Evolutionary conservation across 1,140 invertebrate species (phyloP), one percentile per base, ranked within the genome.

Genomic region (Eriosoma lanigerum): DNA sequence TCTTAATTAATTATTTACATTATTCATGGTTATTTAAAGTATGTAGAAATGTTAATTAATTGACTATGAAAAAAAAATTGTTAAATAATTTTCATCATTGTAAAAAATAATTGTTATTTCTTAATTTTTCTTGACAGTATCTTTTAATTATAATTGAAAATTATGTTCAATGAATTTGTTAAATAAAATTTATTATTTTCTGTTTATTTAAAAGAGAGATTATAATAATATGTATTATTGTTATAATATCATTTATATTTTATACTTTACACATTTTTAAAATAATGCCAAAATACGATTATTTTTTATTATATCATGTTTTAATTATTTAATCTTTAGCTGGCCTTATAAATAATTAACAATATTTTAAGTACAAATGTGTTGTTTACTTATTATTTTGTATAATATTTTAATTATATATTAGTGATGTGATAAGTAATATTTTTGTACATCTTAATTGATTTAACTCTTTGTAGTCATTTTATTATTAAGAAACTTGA

Each of bases 321-420:
- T 58, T 64, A 5, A 46, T 46, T 68, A n/a, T 68, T 46, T 68
- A 24, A 46, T 68, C n/a, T 68, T 26, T 68, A 48, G 66, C 13
- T 0, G 13, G 66, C 44, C 38, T 48, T 15, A 48, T 68, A 48
- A 72, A 29, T 72, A 29, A 70, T 19, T 70, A 48, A 72, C 29
- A 10, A 62, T 72, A 72, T 29, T 50, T 72, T 72, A 72, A 72
- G 48, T 68, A 68, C 66, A 68, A 68, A 68, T 68, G 26, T 68
- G 21, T 68, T 46, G 38, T 68, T 68, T 68, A 68, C 21, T 68
- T 68, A 68, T 48, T 68, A 48, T 68, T 68, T 24, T 68, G 46
- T 68, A 68, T 46, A 68, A 68, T 68, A 29, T 72, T 50, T 72
- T 52, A 50, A 52, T 72, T 52, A 72, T 72, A 52, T 72, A 50